Evolutionary conservation across 2,113 vertebrate species (phyloP), one percentile per base, ranked within the genome.

Genomic region (Mus pahari): DNA sequence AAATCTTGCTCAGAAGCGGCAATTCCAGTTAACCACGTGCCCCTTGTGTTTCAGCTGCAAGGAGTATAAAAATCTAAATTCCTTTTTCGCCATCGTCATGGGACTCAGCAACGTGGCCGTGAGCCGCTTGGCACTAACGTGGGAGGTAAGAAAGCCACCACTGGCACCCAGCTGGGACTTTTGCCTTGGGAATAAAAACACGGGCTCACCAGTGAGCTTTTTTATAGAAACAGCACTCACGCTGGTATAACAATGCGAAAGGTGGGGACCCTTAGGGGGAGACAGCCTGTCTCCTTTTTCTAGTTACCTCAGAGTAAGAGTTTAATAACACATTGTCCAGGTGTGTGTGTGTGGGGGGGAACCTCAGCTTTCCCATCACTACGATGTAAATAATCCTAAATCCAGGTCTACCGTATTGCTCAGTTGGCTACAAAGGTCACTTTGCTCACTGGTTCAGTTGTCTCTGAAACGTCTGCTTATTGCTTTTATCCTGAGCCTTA

Each of bases 51-150:
- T 96, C 98, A 99, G 99, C 98, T 99, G 99, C 98, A 99, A 99
- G 98, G 99, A 99, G 96, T 99, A 99, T 98, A 99, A 98, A 98
- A 99, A 99, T 96, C 98, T 99, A 97, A 99, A 99, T 96, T 99
- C 99, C 90, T 99, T 99, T 98, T 99, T 99, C 1, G 99, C 99
- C 94, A 98, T 99, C 95, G 98, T 99, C 92, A 99, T 99, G 99
- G 99, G 99, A 78, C 98, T 99, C 87, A 99, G 99, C 91, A 99
- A 99, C 68, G 99, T 99, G n/a, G 99, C 99, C 0, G 99, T 99
- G 97, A 99, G 99, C 98, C 99, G 99, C 89, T 97, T 99, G 94
- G 99, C 98, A 9, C 98, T 99, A 94, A 99, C 99, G 0, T 99
- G 99, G 99, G 99, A 99, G 99, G 99, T 99, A 99, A 99, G 99